Base-by-base conservation (phyloP, 2,113 vertebrate genomes). In the Chlorodrepanis virens region DNA sequence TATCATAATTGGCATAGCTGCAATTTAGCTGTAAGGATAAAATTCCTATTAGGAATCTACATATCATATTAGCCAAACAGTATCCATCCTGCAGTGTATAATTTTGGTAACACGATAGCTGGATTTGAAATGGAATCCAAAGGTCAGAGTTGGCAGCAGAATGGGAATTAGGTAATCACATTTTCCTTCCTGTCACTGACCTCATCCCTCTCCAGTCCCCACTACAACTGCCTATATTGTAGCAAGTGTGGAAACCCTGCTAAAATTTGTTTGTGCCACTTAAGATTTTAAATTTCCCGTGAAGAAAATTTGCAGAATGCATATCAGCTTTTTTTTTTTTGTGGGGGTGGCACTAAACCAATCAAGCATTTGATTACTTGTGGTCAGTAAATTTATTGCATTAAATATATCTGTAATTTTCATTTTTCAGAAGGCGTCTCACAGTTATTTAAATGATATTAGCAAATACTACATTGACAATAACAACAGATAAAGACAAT, bases 71-170 rank as follows among this genome's bases (percentile, higher is more conserved):
- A 97, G 45, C 81, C 81, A 96, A 97, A 65, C 39, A 75, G 39
- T 50, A 65, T 89, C 92, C 39, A 21, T 91, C 40, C 85, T 10
- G 10, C 22, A 70, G 82, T 95, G 2, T 80, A 76, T 97, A 97
- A 95, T 93, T 97, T 96, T 89, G 65, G 87, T 94, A 93, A 94
- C 57, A 29, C 2, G 83, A 94, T 63, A 89, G 90, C 82, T 94
- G 53, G 57, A 57, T 97, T 94, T 97, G 88, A 95, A 80, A 91
- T 90, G 93, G 82, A 94, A 96, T 80, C 82, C 87, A 97, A 96
- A 97, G 95, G 96, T 97, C 96, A 85, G 16, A 33, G 71, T 70
- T 76, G 77, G 90, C 87, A 39, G 84, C 90, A 60, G 86, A 12
- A 42, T 64, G 77, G 91, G 94, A 84, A 83, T 86, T 91, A 37